A percentile compares a stretch with the other conserved stretches of the same genome.
These are phyloP conservation scores for Nymphalis polychloros DNA, from an alignment of 2,888 invertebrate genomes.

Conservation along the genomic window DNA sequence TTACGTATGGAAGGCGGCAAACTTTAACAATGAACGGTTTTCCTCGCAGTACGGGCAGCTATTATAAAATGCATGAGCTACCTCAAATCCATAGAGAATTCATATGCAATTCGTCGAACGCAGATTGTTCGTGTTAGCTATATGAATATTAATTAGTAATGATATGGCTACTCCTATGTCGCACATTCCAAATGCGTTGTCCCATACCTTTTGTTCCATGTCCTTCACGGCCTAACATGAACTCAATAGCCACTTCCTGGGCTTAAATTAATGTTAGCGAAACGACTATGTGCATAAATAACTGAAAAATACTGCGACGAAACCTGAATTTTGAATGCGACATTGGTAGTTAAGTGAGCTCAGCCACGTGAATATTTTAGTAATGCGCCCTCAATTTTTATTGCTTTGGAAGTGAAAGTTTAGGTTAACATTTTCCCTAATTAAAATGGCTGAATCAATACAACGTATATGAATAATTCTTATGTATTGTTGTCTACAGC, in stretches of 20 bases:
- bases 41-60: slow-evolving; percentile 48
- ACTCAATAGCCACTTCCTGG: slow-evolving; percentile 35
- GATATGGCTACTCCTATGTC: slow-evolving; percentile 46
- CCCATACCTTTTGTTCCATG: slow-evolving; percentile 58
- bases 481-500: no score
- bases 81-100: slow-evolving; percentile 63
- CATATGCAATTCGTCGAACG: slow-evolving; percentile 66
- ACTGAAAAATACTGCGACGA: slow-evolving; percentile 13
- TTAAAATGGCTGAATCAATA: neutral
- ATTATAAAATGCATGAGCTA: slow-evolving; percentile 65
- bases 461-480: neutral
- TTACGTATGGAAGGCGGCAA: slow-evolving; percentile 36
- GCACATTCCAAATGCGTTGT: slow-evolving; percentile 51
- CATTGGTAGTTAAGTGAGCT: slow-evolving; percentile 1
- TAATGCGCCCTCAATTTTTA: slow-evolving; percentile 17
- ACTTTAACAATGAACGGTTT: slow-evolving; percentile 60
- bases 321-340: slow-evolving; percentile 19
- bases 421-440: slow-evolving; percentile 6
- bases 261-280: slow-evolving; percentile 14
- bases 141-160: slow-evolving; percentile 65
- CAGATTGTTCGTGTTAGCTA: slow-evolving; percentile 58
- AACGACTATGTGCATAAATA: slow-evolving; percentile 13
- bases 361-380: slow-evolving; percentile 17
- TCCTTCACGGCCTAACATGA: slow-evolving; percentile 49
- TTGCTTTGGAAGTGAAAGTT: slow-evolving; percentile 4